Conservation (phyloP, 2,113 vertebrate genomes). For the Pycnonotus jocosus region DNA sequence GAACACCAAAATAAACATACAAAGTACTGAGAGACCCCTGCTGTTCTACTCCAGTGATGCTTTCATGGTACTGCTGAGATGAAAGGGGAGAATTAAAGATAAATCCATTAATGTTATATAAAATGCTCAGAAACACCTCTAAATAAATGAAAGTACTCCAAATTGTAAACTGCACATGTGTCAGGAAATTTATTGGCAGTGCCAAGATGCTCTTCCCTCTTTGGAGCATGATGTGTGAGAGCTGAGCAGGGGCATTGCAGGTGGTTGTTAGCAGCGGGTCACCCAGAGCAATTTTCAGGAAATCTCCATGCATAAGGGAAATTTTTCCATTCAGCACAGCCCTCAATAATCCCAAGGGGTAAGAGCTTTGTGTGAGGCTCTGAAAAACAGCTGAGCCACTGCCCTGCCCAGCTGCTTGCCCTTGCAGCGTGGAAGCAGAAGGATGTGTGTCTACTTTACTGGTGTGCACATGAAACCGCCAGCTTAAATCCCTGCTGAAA, state of each 20-base stretch:
- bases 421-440: neutral
- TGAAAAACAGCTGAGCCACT: neutral
- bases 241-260: neutral
- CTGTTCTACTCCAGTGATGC: accelerated
- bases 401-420: neutral
- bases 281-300: neutral
- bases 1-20: neutral
- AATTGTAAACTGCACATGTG: neutral
- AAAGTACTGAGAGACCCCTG: neutral
- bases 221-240: neutral
- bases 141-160: constrained; percentile 23
- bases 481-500: neutral
- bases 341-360: neutral
- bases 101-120: constrained; percentile 24
- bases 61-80: neutral
- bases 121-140: constrained; percentile 3
- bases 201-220: neutral
- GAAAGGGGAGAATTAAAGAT: neutral
- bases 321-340: neutral
- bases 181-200: neutral
- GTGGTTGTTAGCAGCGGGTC: neutral
- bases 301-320: neutral
- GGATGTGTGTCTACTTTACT: accelerated
- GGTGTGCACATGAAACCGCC: accelerated
- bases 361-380: neutral